Conservation (phyloP, 2,888 invertebrate species). For the Ctenicera cuprea region DNA sequence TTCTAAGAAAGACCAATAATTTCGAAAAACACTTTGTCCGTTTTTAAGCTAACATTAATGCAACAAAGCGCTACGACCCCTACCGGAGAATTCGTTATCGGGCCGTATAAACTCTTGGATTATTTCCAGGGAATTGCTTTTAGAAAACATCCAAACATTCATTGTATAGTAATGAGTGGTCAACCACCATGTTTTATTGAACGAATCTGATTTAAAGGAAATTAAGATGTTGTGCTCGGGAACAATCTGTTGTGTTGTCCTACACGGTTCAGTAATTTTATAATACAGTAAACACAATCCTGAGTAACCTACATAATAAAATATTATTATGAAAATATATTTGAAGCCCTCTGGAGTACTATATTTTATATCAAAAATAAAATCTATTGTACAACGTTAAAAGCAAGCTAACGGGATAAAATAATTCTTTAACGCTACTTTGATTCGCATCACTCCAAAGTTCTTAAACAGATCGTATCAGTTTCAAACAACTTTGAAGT, state of each 20-base stretch:
- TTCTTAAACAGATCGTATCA: conserved; percentile 32
- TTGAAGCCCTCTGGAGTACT: too few species aligned
- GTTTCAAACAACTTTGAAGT: conserved; percentile 38
- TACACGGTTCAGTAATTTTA: background rate
- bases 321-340: too few species aligned
- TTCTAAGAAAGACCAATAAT: background rate
- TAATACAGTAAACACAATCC: too few species aligned
- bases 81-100: conserved; percentile 24
- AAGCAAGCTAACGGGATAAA: background rate
- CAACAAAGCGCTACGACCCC: conserved; percentile 8
- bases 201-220: background rate
- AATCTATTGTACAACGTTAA: background rate
- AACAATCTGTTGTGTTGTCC: background rate
- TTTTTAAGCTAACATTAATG: conserved; percentile 1
- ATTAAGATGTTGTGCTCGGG: background rate
- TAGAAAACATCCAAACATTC: conserved; percentile 21
- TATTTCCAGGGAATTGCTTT: conserved; percentile 32
- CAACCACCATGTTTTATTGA: conserved; percentile 22
- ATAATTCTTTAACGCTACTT: conserved; percentile 15
- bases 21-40: background rate
- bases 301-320: too few species aligned
- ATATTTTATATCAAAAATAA: background rate
- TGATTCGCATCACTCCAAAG: conserved; percentile 8
- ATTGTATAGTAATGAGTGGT: conserved; percentile 19
- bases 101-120: conserved; percentile 23